Percentiles rank a stretch among this genome's conserved stretches.
Conservation (phyloP, 2,888 invertebrate genomes). For the Tenodera sinensis region DNA sequence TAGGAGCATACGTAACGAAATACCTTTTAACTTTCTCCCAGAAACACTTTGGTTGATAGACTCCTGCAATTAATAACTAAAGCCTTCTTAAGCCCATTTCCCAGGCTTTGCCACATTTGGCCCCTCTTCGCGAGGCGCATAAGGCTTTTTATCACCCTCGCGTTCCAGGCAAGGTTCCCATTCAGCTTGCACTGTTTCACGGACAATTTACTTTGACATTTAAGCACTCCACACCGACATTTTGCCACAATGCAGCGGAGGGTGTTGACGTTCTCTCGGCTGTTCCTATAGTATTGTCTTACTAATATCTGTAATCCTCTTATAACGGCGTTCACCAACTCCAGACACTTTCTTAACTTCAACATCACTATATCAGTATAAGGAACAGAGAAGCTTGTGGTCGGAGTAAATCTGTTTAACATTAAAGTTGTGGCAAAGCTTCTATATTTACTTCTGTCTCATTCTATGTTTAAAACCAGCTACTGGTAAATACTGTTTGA, state of each 20-base stretch:
- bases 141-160: not conserved
- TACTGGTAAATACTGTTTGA: not conserved
- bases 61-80: not conserved
- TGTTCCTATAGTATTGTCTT: not conserved
- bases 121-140: not conserved
- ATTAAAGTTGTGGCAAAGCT: not conserved
- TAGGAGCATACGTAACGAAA: too few species aligned
- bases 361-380: not conserved
- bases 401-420: not conserved
- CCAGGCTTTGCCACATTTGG: not conserved
- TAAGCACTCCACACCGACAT: conserved; percentile 17
- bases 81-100: not conserved
- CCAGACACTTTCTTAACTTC: not conserved
- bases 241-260: not conserved
- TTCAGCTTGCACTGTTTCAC: conserved; percentile 8
- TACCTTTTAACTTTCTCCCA: not conserved
- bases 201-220: conserved; percentile 26
- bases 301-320: not conserved
- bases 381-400: not conserved
- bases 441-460: not conserved
- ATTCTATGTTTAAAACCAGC: not conserved
- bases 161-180: not conserved
- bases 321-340: not conserved
- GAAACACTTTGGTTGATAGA: not conserved
- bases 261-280: not conserved